Base-by-base conservation (phyloP, 2,888 invertebrate genomes). In the Ichneumoninae sp. region DNA sequence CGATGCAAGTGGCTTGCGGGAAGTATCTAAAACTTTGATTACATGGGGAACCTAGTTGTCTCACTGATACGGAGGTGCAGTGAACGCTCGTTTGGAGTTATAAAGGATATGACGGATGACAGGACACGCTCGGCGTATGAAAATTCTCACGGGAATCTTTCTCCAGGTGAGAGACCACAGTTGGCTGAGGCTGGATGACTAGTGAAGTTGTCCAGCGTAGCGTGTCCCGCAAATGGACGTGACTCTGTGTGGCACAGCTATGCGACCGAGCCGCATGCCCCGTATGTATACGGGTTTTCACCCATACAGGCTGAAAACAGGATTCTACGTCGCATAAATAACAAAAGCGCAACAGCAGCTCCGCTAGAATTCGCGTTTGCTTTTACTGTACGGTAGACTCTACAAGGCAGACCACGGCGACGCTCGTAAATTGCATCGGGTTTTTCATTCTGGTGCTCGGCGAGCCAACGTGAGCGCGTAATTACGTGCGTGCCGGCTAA, bases 401-500 rank as follows among this genome's bases (percentile, higher is more conserved):
- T 50, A 52, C 26, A 75, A 78, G 50, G 22, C 63, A 76, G 76
- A 57, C 65, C 44, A n/a, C 50, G 26, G 52, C 47, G 77, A 80
- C 19, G 83, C 81, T 85, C 87, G 81, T 87, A 87, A 87, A 87
- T 87, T 83, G 71, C 70, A 77, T 76, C 50, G 86, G 83, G 73
- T 87, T 87, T 87, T 86, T 86, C 86, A 87, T 87, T 86, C 85
- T 65, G 47, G 54, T 60, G 65, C 66, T 73, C 47, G 30, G 66
- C 78, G 83, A 78, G 50, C 60, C 60, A 83, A 83, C 78, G 83
- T 83, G 83, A 83, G 78, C 83, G 73, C 81, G 87, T 85, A 86
- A 87, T 87, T 87, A 87, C 86, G 85, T 85, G 87, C 86, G 85
- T 87, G 86, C 85, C 68, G 83, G 85, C 82, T 86, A 87, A 87